phyloP scores from a whole-genome alignment of 2,113 vertebrate species.

The Pangasianodon gigas region DNA sequence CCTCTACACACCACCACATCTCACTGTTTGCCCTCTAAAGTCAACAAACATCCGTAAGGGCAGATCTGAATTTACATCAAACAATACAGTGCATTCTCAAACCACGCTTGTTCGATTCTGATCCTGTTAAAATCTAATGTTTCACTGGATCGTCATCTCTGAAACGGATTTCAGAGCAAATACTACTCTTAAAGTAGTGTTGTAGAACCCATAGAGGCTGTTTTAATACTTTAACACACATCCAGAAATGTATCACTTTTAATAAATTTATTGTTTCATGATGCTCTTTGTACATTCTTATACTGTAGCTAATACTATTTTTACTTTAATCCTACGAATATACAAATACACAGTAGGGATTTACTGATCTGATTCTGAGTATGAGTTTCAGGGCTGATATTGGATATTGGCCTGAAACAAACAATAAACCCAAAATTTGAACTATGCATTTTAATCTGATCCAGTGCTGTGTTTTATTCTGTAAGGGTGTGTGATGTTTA shows the following conservation, averaged over 20 bases:
- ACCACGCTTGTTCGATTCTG: not conserved
- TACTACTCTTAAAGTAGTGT: not conserved
- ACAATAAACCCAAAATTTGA: not conserved
- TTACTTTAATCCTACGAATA: not conserved
- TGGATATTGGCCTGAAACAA: not conserved
- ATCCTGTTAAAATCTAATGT: not conserved
- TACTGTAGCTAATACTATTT: not conserved
- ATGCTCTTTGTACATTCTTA: not conserved
- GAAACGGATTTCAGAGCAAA: not conserved
- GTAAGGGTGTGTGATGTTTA: not conserved
- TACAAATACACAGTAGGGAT: not conserved
- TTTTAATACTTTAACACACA: not conserved
- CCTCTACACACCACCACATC: slow-evolving; percentile 29
- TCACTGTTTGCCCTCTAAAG: not conserved
- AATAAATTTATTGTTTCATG: not conserved
- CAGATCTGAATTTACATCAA: not conserved
- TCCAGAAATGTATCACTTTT: too few relatives aligned
- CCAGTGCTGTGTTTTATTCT: not conserved
- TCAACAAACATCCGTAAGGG: not conserved
- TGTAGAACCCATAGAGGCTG: not conserved
- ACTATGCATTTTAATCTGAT: not conserved
- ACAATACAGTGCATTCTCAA: not conserved
- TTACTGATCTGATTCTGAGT: not conserved
- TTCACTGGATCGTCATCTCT: not conserved
- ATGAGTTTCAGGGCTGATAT: not conserved